Evolutionary conservation across 2,888 invertebrate genomes (phyloP), one percentile per base, ranked within the genome.

Genomic region (Caenorhabditis sp.): DNA sequence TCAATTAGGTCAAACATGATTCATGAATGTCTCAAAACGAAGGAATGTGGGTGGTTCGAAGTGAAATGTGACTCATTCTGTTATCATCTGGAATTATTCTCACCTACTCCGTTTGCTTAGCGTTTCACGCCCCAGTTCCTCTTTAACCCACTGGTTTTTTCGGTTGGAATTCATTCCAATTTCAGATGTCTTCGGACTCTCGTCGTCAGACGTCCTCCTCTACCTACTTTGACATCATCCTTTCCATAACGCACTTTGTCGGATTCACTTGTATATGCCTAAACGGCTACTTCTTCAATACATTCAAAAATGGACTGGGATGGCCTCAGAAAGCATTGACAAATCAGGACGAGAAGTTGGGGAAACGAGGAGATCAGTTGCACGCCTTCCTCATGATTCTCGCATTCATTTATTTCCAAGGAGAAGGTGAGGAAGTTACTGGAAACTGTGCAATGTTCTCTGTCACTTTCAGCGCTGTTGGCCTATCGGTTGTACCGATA

Each of bases 391-490:
- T 87, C 56, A 84, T 82, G 82, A 70, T 79, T 15, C 48, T 79
- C 22, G 85, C 79, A 13, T 65, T 86, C 11, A 79, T 86, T 7
- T 84, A 85, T 66, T 78, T 85, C 35, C 86, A 87, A 65, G 87
- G 87, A 62, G 87, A 87, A 81, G 85, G 86, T 84, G 24, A 24
- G 45, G 37, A 24, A 1, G 1, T 17, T 27, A 48, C 17, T 41
- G 15, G 8, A n/a, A n/a, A 39, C 37, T 27, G 24, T 15, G n/a
- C 9, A 56, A 32, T 39, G 13, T 17, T 37, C 35, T 35, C 11
- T 1, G n/a, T 2, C 0, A 13, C 27, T 79, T 83, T 32, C 77
- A 86, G 86, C 85, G 8, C 72, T 86, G 2, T 58, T 85, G 24
- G 76, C 83, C 15, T 85, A 84, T 56, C 86, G 86, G 39, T 59